Evolutionary conservation across 2,113 vertebrate genomes (phyloP).

Genomic region (Ptilonorhynchus violaceus): DNA sequence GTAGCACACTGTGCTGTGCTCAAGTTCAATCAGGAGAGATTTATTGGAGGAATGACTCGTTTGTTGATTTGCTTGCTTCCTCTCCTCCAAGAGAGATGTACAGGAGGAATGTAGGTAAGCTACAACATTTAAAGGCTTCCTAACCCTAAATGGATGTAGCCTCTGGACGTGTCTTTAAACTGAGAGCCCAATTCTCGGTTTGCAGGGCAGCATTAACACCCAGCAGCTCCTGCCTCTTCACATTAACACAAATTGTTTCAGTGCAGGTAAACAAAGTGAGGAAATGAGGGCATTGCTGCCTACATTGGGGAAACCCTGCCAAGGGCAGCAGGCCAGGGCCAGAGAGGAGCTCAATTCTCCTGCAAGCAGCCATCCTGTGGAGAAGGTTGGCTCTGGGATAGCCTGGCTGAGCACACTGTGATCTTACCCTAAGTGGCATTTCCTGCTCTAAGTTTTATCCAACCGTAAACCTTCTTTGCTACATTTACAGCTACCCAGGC

Average conservation of each 20-base stretch:
- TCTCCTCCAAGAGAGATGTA: not conserved
- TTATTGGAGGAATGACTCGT: slow-evolving; percentile 1
- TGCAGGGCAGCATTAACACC: not conserved
- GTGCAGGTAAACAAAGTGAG: not conserved
- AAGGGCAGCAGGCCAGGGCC: not conserved
- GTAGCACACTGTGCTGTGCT: not conserved
- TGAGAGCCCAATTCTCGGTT: not conserved
- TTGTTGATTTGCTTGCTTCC: slow-evolving; percentile 2
- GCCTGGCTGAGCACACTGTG: not conserved
- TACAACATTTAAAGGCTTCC: not conserved
- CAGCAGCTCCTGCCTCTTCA: not conserved
- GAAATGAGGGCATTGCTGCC: not conserved
- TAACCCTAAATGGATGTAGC: not conserved
- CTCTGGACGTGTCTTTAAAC: not conserved
- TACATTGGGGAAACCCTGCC: not conserved
- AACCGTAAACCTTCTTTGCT: not conserved
- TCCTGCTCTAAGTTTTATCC: not conserved
- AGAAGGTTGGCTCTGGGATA: not conserved
- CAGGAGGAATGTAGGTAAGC: not conserved
- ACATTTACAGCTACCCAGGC: not conserved
- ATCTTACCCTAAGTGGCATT: not conserved
- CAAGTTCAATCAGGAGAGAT: slow-evolving; percentile 25
- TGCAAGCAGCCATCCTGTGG: not conserved
- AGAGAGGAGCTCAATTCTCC: not conserved
- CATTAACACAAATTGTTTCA: not conserved